phyloP scores from a whole-genome alignment of 2,113 vertebrate species.

The Macrotis lagotis region DNA sequence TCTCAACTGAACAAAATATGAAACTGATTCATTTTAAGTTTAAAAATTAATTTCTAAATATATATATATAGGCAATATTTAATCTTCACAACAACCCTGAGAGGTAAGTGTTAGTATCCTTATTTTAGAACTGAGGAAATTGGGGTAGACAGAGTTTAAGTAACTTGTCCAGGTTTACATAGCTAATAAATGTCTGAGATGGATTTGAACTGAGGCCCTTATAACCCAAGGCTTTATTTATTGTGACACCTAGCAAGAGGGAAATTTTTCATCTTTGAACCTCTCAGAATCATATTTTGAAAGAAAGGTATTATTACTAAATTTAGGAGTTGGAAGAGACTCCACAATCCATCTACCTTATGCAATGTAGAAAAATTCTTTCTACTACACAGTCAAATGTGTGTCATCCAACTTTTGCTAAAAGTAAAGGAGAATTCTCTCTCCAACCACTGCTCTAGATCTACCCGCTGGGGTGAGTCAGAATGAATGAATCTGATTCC shows the following conservation, averaged over 20 bases:
- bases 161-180: neutral
- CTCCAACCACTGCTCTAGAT: neutral
- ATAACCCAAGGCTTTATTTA: neutral
- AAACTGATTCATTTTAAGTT: neutral
- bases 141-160: neutral
- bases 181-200: neutral
- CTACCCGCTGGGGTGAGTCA: neutral
- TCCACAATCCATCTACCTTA: neutral
- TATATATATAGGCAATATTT: neutral
- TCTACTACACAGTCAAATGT: neutral
- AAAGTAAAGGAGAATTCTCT: neutral
- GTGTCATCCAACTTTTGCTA: neutral
- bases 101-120: neutral
- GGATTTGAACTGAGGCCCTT: neutral
- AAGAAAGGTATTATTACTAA: neutral
- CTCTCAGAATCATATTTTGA: neutral
- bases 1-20: neutral
- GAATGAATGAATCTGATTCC: neutral
- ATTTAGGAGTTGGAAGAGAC: neutral
- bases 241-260: neutral
- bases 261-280: neutral
- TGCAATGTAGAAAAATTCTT: neutral
- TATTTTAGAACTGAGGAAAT: neutral
- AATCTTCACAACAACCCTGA: neutral
- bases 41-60: neutral